phyloP scores from a whole-genome alignment of 2,888 invertebrate species.

The Cheiracanthium punctorium region DNA sequence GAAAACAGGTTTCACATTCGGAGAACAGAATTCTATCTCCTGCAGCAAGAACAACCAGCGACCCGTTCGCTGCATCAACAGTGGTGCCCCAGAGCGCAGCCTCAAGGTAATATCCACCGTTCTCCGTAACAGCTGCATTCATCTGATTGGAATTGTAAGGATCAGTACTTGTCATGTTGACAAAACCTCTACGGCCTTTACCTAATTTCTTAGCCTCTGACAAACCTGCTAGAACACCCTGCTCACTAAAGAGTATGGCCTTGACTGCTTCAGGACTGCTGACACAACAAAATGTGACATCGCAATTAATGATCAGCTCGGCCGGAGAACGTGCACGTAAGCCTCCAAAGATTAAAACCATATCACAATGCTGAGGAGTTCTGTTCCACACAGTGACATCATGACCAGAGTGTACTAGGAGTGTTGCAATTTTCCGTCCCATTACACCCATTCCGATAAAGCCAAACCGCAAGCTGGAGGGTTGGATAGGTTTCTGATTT shows the following conservation, averaged over 20 bases:
- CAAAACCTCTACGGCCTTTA: conserved; percentile 87
- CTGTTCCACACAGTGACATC: conserved; percentile 93
- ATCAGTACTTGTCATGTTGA: conserved; percentile 97
- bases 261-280: conserved; percentile 94
- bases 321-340: conserved; percentile 83
- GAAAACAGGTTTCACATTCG: conserved; percentile 95
- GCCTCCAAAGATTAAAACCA: conserved; percentile 91
- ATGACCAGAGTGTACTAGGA: conserved; percentile 94
- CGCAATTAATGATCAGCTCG: conserved; percentile 92
- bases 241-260: conserved; percentile 95
- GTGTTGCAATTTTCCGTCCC: conserved; percentile 96
- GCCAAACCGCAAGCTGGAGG: conserved; percentile 91
- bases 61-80: conserved; percentile 90
- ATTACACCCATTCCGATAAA: conserved; percentile 96
- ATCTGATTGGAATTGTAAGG: conserved; percentile 95
- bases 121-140: conserved; percentile 80
- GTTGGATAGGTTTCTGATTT: conserved; percentile 86
- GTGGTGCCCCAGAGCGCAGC: conserved; percentile 93
- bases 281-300: conserved; percentile 96
- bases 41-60: conserved; percentile 87
- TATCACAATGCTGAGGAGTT: conserved; percentile 90
- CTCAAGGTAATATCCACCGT: conserved; percentile 94
- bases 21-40: conserved; percentile 85
- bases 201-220: conserved; percentile 8
- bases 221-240: conserved; percentile 90